phyloP scores from a whole-genome alignment of 2,113 vertebrate species.

The Eurystomus gularis region DNA sequence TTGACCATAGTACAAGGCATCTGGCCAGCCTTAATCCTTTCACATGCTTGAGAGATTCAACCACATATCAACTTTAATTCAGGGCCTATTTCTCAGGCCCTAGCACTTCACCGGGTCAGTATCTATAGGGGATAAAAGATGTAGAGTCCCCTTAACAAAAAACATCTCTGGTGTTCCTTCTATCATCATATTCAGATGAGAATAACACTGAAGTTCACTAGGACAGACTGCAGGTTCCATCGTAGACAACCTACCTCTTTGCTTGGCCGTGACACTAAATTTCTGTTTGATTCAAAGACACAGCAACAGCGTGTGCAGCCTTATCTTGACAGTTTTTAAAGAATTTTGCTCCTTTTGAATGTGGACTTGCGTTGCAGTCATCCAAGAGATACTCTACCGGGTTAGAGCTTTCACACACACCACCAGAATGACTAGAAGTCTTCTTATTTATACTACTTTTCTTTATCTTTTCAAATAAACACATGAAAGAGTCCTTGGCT shows the following conservation, averaged over 20 bases:
- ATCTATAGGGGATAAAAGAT: neutral
- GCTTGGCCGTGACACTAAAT: neutral
- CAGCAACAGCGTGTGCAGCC: neutral
- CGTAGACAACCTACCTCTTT: accelerated
- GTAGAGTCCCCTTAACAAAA: neutral
- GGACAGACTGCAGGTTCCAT: neutral
- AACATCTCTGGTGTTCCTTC: neutral
- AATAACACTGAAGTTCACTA: neutral
- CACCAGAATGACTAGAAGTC: neutral
- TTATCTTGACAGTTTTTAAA: neutral
- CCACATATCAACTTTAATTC: too few species aligned
- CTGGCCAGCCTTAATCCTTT: too few species aligned
- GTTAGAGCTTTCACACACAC: neutral
- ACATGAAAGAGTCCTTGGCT: neutral
- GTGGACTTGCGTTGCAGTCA: neutral
- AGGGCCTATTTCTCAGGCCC: too few species aligned
- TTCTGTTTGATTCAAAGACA: neutral
- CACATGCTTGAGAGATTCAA: too few species aligned
- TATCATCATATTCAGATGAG: neutral
- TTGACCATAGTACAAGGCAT: neutral
- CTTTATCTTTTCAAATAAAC: neutral
- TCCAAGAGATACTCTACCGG: too few species aligned
- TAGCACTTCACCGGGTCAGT: too few species aligned
- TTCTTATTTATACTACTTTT: neutral
- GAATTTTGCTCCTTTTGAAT: neutral